phyloP scores from a whole-genome alignment of 2,113 vertebrate genomes.

The Chrysochloris asiatica region DNA sequence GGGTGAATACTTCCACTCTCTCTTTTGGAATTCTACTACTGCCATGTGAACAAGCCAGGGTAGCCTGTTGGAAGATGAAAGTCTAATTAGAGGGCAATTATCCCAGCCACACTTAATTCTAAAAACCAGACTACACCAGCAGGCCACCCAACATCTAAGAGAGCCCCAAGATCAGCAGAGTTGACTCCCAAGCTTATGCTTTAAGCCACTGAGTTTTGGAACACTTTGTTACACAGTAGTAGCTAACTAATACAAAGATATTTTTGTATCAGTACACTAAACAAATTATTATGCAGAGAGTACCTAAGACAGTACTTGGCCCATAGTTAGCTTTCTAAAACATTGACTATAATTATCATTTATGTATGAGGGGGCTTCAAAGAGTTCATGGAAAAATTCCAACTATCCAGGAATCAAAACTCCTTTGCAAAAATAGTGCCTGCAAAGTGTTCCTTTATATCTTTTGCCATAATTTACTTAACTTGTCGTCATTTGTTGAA shows the following conservation, averaged over 20 bases:
- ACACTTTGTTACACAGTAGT: not conserved
- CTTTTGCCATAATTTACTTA: not conserved
- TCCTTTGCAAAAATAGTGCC: too few species aligned
- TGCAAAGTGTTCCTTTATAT: not conserved
- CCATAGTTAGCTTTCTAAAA: not conserved
- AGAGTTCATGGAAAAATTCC: too few species aligned
- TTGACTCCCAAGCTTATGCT: not conserved
- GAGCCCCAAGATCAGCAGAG: not conserved
- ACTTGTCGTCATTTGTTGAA: not conserved
- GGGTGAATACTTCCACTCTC: not conserved
- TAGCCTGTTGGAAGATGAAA: not conserved
- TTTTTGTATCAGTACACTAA: not conserved
- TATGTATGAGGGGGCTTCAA: too few species aligned
- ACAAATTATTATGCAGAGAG: not conserved
- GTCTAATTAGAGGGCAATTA: not conserved
- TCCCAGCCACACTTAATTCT: not conserved
- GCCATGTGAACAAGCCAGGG: not conserved
- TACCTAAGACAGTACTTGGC: not conserved
- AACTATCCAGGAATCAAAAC: too few species aligned
- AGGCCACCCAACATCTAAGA: not conserved
- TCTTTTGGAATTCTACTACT: not conserved
- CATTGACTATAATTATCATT: not conserved
- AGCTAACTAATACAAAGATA: not conserved
- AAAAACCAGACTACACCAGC: not conserved
- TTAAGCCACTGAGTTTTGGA: conserved; percentile 8